Percentiles rank a stretch among this genome's conserved stretches.
Evolutionary conservation across 2,888 invertebrate species (phyloP).

Genomic region (Platycheirus rosarum): DNA sequence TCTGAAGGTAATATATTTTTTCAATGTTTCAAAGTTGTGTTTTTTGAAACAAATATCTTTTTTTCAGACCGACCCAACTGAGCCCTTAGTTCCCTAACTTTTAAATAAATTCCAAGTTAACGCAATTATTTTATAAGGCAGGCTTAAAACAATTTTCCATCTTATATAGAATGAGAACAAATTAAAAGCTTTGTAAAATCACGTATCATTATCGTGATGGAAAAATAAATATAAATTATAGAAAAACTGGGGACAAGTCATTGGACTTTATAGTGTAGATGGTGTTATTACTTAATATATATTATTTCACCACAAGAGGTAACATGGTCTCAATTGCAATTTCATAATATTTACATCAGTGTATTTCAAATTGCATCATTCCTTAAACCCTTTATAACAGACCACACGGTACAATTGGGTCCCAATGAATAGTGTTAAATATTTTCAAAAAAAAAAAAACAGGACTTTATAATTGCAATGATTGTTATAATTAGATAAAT

Average conservation of each 20-base stretch:
- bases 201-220: constrained; percentile 4
- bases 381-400: neutral
- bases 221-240: neutral
- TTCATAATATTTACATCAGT: constrained; percentile 20
- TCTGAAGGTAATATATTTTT: too few species aligned
- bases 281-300: neutral
- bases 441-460: too few species aligned
- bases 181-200: too few species aligned
- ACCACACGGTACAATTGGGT: too few species aligned
- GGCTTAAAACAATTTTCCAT: neutral
- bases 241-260: constrained; percentile 4
- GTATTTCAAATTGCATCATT: constrained; percentile 23
- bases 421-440: too few species aligned
- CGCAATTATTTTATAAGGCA: neutral
- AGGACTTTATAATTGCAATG: too few species aligned
- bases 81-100: neutral
- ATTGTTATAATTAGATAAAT: too few species aligned
- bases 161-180: too few species aligned
- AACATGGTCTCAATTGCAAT: constrained; percentile 7
- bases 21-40: too few species aligned
- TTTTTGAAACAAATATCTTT: too few species aligned
- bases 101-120: neutral
- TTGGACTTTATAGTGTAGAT: neutral
- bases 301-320: constrained; percentile 19
- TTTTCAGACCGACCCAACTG: neutral